phyloP scores from a whole-genome alignment of 2,113 vertebrate genomes.

The Calidris pygmaea region DNA sequence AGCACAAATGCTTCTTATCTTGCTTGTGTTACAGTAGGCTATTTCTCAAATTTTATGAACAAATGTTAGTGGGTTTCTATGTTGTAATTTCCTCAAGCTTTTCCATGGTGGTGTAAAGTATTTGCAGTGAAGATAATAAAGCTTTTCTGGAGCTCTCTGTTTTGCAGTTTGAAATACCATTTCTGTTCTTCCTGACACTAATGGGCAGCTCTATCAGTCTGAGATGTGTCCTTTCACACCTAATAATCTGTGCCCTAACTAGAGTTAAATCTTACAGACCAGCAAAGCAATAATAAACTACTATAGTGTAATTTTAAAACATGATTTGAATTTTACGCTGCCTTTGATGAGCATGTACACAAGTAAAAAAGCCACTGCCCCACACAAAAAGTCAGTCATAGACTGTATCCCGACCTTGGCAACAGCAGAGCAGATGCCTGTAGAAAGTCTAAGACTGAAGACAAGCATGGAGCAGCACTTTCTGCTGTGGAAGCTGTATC shows the following conservation, averaged over 20 bases:
- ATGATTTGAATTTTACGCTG: neutral
- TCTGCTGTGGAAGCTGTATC: neutral
- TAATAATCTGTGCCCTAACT: neutral
- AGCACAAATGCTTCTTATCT: neutral
- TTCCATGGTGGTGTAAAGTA: neutral
- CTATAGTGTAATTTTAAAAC: neutral
- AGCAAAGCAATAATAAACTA: neutral
- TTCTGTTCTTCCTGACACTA: neutral
- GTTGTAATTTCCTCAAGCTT: neutral
- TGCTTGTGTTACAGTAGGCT: neutral
- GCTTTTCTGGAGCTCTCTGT: neutral
- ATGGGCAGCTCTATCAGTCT: neutral
- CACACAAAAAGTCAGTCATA: neutral
- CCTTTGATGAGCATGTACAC: accelerated
- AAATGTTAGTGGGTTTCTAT: neutral
- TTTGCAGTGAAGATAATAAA: neutral
- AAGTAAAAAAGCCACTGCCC: neutral
- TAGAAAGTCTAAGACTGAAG: neutral
- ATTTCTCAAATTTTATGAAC: neutral
- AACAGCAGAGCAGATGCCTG: neutral
- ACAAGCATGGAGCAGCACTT: neutral
- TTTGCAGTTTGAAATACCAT: neutral
- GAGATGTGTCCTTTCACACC: neutral
- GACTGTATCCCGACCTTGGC: neutral
- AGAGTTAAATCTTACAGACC: neutral